Base-by-base conservation (phyloP, 2,113 vertebrate genomes). In the Sapayoa aenigma region DNA sequence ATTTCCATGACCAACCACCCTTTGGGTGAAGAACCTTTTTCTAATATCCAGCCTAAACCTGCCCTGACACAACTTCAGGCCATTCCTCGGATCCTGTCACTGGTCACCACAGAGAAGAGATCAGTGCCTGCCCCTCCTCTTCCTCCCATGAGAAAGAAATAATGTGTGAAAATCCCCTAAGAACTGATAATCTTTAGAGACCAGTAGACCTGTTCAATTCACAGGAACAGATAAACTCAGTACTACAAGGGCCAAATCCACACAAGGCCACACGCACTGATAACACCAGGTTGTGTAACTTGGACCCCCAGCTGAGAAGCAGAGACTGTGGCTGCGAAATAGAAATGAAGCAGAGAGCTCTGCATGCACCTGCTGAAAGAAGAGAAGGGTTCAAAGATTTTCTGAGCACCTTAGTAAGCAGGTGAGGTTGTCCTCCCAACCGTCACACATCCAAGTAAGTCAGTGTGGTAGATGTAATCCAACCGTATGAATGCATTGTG, bases 391-490 rank as follows among this genome's bases (percentile, higher is more conserved):
- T 42, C 44, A 47, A 73, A 55, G 46, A 3, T 44, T 31, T 31
- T 27, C 14, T 30, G 46, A 69, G 41, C 46, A 31, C 63, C 7
- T 24, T 3, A 9, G 13, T 4, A 5, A 31, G 59, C 58, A 53
- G n/a, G 2, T 17, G 42, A 22, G 15, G 6, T 39, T 62, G 33
- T 37, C n/a, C 20, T 81, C 42, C 37, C 62, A 9, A 0, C 22
- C 37, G 28, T 25, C 18, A 12, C 44, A n/a, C 42, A 33, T 9
- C 30, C 30, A 5, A 17, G 17, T 20, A 8, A 18, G 19, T 15
- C 28, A 1, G 30, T 7, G 14, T 18, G 20, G 13, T 7, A 8
- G 7, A 15, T 6, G 3, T 37, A 56, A 27, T 39, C 2, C 11
- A 72, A 14, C 27, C 35, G 0, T 3, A 21, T 2, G 23, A 42